Evolutionary conservation across 2,113 vertebrate genomes (phyloP).

Genomic region (Marmota flaviventris): DNA sequence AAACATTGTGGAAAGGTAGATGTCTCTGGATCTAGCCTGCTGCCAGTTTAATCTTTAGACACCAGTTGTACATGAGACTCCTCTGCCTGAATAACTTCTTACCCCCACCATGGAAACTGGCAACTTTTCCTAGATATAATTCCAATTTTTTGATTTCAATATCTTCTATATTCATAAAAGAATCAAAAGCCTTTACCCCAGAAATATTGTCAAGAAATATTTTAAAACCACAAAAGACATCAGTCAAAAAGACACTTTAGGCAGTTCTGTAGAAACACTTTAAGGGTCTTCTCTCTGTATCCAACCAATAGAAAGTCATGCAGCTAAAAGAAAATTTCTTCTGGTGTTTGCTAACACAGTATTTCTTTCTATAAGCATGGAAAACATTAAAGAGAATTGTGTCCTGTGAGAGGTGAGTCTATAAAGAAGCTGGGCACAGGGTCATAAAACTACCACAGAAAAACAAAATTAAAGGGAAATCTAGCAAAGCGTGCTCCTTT

Average conservation of each 20-base stretch:
- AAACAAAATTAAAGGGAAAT: background rate
- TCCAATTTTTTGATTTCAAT: slow-evolving; percentile 52
- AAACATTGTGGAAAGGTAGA: background rate
- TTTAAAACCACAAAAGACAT: background rate
- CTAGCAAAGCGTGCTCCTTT: slow-evolving; percentile 55
- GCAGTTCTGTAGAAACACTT: background rate
- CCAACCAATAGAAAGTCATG: background rate
- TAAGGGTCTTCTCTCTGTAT: background rate
- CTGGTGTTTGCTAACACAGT: slow-evolving; percentile 50
- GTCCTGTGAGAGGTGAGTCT: slow-evolving; percentile 68
- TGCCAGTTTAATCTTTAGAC: background rate
- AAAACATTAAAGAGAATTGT: slow-evolving; percentile 57
- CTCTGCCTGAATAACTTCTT: background rate
- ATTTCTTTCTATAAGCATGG: slow-evolving; percentile 48
- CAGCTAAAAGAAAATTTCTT: background rate
- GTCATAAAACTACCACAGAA: slow-evolving; percentile 71
- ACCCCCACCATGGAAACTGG: background rate
- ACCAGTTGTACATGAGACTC: background rate
- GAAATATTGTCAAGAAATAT: slow-evolving; percentile 37
- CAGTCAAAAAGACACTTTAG: background rate
- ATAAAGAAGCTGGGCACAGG: slow-evolving; percentile 64
- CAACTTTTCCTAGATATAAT: slow-evolving; percentile 19
- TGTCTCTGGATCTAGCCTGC: background rate
- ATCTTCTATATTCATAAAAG: slow-evolving; percentile 34
- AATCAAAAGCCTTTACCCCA: background rate